phyloP scores from a whole-genome alignment of 2,113 vertebrate species.

The Thinocorus orbignyianus region DNA sequence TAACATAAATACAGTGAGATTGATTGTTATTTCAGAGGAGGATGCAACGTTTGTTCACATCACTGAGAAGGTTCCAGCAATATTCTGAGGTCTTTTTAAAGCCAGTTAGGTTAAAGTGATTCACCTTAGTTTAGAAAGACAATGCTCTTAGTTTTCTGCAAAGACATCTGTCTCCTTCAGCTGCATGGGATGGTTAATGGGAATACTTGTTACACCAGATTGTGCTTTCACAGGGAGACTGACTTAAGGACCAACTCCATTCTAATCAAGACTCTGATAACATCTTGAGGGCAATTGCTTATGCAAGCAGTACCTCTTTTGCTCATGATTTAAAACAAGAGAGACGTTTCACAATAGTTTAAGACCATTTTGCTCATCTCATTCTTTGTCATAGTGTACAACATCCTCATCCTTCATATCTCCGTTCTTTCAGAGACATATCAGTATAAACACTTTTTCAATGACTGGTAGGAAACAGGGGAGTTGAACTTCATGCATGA shows the following conservation, averaged over 20 bases:
- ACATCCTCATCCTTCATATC: not conserved
- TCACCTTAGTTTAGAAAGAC: not conserved
- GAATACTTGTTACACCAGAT: not conserved
- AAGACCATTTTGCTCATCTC: not conserved
- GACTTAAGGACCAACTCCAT: not conserved
- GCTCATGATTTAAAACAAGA: not conserved
- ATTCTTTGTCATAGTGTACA: not conserved
- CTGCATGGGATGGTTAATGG: not conserved
- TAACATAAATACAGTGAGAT: not conserved
- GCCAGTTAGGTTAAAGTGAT: not conserved
- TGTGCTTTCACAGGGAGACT: not conserved
- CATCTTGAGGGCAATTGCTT: not conserved
- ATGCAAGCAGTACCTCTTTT: not conserved
- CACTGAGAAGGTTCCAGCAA: not conserved
- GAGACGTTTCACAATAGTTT: not conserved
- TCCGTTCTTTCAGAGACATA: not conserved
- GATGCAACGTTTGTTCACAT: not conserved
- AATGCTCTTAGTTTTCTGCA: not conserved
- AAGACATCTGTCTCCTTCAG: not conserved
- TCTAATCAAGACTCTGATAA: not conserved
- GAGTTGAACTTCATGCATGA: conserved; percentile 39
- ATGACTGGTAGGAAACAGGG: not conserved
- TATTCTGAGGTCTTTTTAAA: not conserved
- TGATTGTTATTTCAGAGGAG: not conserved
- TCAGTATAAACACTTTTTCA: not conserved